Evolutionary conservation across 1,140 invertebrate species (phyloP), one percentile per base, ranked within the genome.

Genomic region (Drosophila kurseongensis): DNA sequence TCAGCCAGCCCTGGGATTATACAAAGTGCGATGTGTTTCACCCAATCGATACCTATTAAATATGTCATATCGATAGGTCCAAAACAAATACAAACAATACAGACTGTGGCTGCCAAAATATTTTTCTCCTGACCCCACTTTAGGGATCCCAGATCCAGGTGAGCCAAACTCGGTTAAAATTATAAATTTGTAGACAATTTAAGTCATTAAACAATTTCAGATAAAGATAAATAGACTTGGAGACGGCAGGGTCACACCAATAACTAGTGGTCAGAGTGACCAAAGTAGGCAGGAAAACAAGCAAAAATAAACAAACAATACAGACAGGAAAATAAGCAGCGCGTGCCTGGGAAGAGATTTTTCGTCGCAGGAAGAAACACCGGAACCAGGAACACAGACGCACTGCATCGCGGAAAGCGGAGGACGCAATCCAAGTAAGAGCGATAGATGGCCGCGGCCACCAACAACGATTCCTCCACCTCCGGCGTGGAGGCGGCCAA

Each of bases 271-370:
- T 48, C 48, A 51, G 48, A 51, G 48, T 51, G 48, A 51, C 48
- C 48, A 88, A 89, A 88, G 83, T 83, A 79, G 82, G 82, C 80
- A 80, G 80, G 76, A 84, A 80, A 84, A 79, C 82, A 86, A 79
- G 82, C 83, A 86, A 86, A 88, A 88, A 86, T 78, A 51, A 51
- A 86, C 84, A 88, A 88, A 89, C 83, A 88, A 88, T 85, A 88
- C 83, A 89, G 78, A 88, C 75, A 85, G 80, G 55, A 68, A 83
- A 89, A 72, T 75, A 86, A 66, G 63, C 81, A 86, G 76, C 76
- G 72, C 79, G 75, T 79, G 81, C 78, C 69, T 65, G 71, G 58
- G 35, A 59, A 59, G 48, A 73, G 67, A 54, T 77, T 60, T 66
- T 79, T 63, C 40, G 41, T 27, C 61, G 9, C n/a, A 44, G 40